Conservation (phyloP, 2,797 vertebrate genomes). For the Danio choprae region DNA sequence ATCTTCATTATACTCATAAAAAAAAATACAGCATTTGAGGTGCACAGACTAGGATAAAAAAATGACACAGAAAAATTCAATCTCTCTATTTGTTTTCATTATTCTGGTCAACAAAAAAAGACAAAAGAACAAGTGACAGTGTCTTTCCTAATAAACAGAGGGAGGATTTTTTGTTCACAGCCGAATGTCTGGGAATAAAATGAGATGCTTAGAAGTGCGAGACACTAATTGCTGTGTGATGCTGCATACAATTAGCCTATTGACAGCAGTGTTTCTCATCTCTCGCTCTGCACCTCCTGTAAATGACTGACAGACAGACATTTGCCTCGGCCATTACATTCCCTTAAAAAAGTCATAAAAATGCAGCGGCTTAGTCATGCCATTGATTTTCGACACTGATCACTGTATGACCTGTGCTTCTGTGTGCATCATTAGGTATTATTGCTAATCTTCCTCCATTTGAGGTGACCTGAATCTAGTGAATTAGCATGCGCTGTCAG, state of each 20-base stretch:
- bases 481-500: slow-evolving; percentile 30
- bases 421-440: slow-evolving; percentile 32
- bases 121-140: slow-evolving; percentile 30
- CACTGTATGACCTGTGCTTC: slow-evolving; percentile 25
- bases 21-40: not conserved
- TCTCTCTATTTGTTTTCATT: slow-evolving; percentile 17
- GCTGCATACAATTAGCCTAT: slow-evolving; percentile 54
- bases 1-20: not conserved
- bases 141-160: slow-evolving; percentile 19
- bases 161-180: slow-evolving; percentile 24
- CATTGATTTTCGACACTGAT: slow-evolving; percentile 40
- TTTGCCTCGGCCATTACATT: slow-evolving; percentile 20
- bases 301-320: slow-evolving; percentile 42
- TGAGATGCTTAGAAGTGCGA: slow-evolving; percentile 42
- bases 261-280: slow-evolving; percentile 18
- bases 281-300: slow-evolving; percentile 15
- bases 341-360: slow-evolving; percentile 29
- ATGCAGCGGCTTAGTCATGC: slow-evolving; percentile 25
- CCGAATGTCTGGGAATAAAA: slow-evolving; percentile 44
- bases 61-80: not conserved
- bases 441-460: slow-evolving; percentile 29
- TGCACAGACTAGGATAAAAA: not conserved
- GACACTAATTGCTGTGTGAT: slow-evolving; percentile 56
- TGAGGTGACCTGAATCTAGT: slow-evolving; percentile 2
- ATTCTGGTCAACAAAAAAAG: slow-evolving; percentile 21